Evolutionary conservation across 2,113 vertebrate genomes (phyloP).

Genomic region (Aspiorhynchus laticeps): DNA sequence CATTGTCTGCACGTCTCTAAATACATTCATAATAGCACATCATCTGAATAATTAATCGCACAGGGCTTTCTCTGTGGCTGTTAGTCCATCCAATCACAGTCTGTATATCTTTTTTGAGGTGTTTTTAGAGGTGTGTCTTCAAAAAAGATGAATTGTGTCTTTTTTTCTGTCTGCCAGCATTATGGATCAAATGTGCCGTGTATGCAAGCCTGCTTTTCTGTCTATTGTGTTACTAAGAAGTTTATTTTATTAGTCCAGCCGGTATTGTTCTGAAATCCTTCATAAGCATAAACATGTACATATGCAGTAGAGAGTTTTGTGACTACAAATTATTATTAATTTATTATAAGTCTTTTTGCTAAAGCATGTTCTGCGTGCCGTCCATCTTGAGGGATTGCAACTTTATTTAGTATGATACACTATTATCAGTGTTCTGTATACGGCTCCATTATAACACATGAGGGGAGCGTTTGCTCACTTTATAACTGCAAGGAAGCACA

Average conservation of each 20-base stretch:
- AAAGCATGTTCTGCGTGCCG: neutral
- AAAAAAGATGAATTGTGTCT: conserved; percentile 12
- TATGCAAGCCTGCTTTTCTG: conserved; percentile 46
- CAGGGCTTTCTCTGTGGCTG: conserved; percentile 25
- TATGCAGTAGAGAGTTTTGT: neutral
- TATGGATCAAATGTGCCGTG: conserved; percentile 45
- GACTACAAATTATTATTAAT: neutral
- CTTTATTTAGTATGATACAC: conserved; percentile 3
- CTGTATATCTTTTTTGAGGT: conserved; percentile 25
- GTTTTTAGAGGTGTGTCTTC: conserved; percentile 49
- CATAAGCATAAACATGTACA: conserved; percentile 31
- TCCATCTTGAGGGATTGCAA: conserved; percentile 6
- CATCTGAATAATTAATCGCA: conserved; percentile 38
- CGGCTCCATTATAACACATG: neutral
- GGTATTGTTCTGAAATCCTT: conserved; percentile 13
- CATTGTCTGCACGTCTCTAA: conserved; percentile 12
- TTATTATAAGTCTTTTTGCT: neutral
- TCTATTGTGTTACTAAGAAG: conserved; percentile 36
- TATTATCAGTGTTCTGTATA: neutral
- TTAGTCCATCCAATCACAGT: conserved; percentile 35
- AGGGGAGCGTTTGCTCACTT: neutral
- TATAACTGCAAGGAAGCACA: neutral
- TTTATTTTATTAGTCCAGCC: conserved; percentile 35
- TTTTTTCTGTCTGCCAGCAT: conserved; percentile 46
- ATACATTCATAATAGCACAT: conserved; percentile 36